phyloP scores from a whole-genome alignment of 2,797 vertebrate species.

The Synaphobranchus kaupii region DNA sequence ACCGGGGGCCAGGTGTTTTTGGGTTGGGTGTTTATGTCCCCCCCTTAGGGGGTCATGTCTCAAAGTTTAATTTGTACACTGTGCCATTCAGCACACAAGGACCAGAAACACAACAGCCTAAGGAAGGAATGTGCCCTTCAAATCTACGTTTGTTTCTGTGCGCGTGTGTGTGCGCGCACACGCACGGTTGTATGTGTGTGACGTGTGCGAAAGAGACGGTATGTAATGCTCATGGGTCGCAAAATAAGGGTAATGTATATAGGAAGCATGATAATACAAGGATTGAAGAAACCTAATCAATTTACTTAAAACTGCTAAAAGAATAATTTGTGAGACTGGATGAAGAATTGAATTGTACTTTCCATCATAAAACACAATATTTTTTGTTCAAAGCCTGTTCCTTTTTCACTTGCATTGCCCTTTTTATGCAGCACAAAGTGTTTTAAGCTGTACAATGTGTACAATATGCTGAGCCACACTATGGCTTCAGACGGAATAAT shows the following conservation, averaged over 20 bases:
- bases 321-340: neutral
- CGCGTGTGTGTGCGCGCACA: constrained; percentile 1
- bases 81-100: neutral
- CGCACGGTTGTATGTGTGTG: neutral
- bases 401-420: constrained; percentile 7
- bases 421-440: neutral
- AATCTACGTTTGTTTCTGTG: neutral
- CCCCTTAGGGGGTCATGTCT: neutral
- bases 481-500: neutral
- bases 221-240: neutral
- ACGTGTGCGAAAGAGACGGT: neutral
- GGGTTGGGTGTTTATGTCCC: neutral
- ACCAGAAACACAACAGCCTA: constrained; percentile 16
- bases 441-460: neutral
- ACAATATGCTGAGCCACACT: neutral
- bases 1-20: neutral
- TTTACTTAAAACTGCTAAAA: neutral
- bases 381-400: neutral
- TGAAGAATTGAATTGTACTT: neutral
- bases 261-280: neutral
- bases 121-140: neutral
- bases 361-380: neutral
- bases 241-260: constrained; percentile 5
- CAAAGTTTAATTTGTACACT: neutral
- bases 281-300: neutral